Evolutionary conservation across 1,140 invertebrate genomes (phyloP).

Genomic region (Coenobita brevimanus): DNA sequence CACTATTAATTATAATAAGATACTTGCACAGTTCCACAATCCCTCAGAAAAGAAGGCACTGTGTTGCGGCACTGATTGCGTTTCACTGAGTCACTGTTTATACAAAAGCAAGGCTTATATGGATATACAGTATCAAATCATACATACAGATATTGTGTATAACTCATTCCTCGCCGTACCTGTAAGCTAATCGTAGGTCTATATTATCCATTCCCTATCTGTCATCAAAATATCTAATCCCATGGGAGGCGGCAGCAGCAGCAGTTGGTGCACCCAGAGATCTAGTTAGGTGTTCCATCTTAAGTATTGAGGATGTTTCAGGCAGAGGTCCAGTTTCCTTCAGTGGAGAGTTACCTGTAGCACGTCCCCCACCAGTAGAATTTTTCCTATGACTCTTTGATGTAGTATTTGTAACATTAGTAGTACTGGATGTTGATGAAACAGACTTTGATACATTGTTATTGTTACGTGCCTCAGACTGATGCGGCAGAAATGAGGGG

Average conservation of each 20-base stretch:
- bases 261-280: constrained; percentile 48
- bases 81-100: neutral
- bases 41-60: constrained; percentile 40
- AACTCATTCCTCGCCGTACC: neutral
- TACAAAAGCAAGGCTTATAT: neutral
- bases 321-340: constrained; percentile 59
- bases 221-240: constrained; percentile 23
- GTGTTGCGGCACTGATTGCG: constrained; percentile 35
- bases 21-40: neutral
- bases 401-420: neutral
- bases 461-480: constrained; percentile 54
- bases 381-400: constrained; percentile 15
- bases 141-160: too few species aligned
- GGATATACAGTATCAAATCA: too few species aligned
- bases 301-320: constrained; percentile 52
- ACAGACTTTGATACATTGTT: constrained; percentile 21
- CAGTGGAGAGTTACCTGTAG: constrained; percentile 51
- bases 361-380: neutral
- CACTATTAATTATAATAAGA: too few species aligned
- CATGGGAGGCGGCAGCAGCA: constrained; percentile 22
- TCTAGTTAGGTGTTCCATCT: constrained; percentile 55
- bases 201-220: constrained; percentile 44
- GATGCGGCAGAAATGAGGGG: constrained; percentile 60
- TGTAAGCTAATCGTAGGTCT: neutral
- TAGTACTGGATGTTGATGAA: neutral